A percentile compares a stretch with the other conserved stretches of the same genome.
phyloP scores from a whole-genome alignment of 2,797 vertebrate genomes.

The Catharus ustulatus region DNA sequence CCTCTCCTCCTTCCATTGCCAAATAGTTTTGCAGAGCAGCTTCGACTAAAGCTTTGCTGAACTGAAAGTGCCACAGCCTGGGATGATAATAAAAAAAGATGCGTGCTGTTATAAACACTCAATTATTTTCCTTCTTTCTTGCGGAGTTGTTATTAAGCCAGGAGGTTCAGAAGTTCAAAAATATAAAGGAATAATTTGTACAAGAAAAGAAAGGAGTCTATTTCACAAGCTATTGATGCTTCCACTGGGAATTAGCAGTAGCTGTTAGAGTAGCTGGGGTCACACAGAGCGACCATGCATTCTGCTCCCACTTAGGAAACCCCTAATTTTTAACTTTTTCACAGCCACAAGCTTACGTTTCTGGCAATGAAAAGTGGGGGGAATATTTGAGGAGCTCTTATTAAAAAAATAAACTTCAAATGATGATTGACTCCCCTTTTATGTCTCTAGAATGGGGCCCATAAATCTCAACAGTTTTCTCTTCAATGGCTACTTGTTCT shows the following conservation, averaged over 20 bases:
- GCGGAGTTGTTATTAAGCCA: conserved; percentile 58
- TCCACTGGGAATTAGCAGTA: conserved; percentile 72
- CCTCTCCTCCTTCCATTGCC: neutral
- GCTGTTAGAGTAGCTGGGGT: conserved; percentile 64
- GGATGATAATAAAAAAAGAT: conserved; percentile 57
- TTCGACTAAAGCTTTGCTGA: neutral
- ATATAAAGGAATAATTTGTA: conserved; percentile 75
- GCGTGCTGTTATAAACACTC: conserved; percentile 56
- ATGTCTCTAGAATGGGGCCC: conserved; percentile 50
- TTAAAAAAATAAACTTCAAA: conserved; percentile 72
- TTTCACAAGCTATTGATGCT: conserved; percentile 68
- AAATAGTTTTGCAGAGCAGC: neutral
- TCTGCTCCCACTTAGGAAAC: conserved; percentile 70
- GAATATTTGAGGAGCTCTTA: conserved; percentile 64
- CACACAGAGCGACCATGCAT: conserved; percentile 60
- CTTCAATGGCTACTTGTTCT: conserved; percentile 71
- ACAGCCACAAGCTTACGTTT: conserved; percentile 55
- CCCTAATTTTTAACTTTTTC: conserved; percentile 72
- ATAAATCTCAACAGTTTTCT: conserved; percentile 70
- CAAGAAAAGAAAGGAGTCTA: conserved; percentile 71
- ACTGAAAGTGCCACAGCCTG: conserved; percentile 11
- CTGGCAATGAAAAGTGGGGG: conserved; percentile 55
- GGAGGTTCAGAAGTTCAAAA: conserved; percentile 73
- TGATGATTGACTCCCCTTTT: conserved; percentile 68
- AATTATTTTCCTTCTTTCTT: conserved; percentile 54